Evolutionary conservation across 2,113 vertebrate genomes (phyloP), one percentile per base, ranked within the genome.

Genomic region (Lates calcarifer): DNA sequence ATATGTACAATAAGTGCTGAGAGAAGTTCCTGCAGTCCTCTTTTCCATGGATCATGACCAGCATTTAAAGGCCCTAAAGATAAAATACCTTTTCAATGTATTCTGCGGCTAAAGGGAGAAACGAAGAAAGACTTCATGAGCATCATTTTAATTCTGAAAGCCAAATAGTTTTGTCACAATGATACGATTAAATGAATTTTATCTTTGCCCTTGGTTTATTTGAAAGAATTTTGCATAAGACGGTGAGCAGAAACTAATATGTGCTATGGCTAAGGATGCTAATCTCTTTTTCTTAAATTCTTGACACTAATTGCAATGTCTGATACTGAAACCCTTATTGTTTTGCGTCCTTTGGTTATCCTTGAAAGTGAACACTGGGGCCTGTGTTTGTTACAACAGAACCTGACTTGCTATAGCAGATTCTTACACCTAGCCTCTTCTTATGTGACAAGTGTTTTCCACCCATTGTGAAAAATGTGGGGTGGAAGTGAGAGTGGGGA

Each of bases 191-290:
- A 22, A 69, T 39, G 6, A 69, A 22, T 55, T 65, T 74, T 74
- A 74, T 88, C 53, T 74, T 75, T 74, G 63, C 55, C 62, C 49
- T 70, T 81, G 74, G 61, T 71, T 64, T 41, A 68, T 65, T 76
- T 76, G 22, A 67, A 79, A 71, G 8, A 70, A 17, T 28, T 35
- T 56, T 51, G 9, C 18, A 13, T 71, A 79, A 71, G 26, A 63
- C 37, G 39, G 37, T 65, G 43, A 79, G 39, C 11, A 77, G 31
- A 67, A 70, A 67, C 67, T 5, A 71, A 70, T 60, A 74, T 1
- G 13, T 74, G 31, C 31, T 11, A 13, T 17, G 60, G 22, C 4
- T 67, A 24, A 74, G n/a, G 63, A 68, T 12, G 60, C 71, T 76
- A 73, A 84, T 71, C 65, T 80, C 29, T 22, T 71, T 73, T 62